Percentiles rank a stretch among this genome's conserved stretches.
phyloP scores from a whole-genome alignment of 2,888 invertebrate genomes.

The Tipula helvola region DNA sequence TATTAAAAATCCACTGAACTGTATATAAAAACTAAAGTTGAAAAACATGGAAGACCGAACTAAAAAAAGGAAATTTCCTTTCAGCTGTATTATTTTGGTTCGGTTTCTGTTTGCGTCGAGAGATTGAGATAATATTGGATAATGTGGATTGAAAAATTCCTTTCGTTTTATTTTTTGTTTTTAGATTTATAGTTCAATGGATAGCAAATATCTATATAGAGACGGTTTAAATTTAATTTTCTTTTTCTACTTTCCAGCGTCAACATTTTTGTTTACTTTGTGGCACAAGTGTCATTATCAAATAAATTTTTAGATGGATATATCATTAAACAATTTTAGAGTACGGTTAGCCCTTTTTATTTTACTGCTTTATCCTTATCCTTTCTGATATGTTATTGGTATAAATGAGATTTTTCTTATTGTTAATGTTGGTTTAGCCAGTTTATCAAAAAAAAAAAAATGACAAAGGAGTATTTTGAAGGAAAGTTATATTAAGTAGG shows the following conservation, averaged over 20 bases:
- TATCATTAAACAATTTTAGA: not conserved
- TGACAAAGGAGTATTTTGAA: too few species aligned
- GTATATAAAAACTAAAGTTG: not conserved
- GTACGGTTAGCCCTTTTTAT: not conserved
- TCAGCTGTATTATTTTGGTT: not conserved
- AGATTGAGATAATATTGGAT: not conserved
- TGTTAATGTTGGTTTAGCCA: too few species aligned
- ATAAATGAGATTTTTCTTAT: too few species aligned
- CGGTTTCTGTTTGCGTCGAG: not conserved
- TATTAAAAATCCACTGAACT: slow-evolving; percentile 6
- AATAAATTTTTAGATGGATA: not conserved
- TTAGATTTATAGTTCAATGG: not conserved
- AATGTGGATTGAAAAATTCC: not conserved
- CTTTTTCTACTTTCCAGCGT: too few species aligned
- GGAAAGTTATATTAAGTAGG: too few species aligned
- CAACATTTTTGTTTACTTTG: not conserved
- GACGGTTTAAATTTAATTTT: not conserved
- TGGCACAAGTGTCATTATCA: not conserved
- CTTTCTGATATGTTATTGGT: too few species aligned
- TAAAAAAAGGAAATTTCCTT: not conserved
- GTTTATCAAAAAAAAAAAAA: too few species aligned
- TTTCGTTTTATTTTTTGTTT: not conserved
- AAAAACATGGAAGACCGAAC: not conserved
- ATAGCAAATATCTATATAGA: not conserved
- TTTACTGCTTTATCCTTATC: not conserved